Evolutionary conservation across 2,888 invertebrate genomes (phyloP), one percentile per base, ranked within the genome.

Genomic region (Alentia gelatinosa): DNA sequence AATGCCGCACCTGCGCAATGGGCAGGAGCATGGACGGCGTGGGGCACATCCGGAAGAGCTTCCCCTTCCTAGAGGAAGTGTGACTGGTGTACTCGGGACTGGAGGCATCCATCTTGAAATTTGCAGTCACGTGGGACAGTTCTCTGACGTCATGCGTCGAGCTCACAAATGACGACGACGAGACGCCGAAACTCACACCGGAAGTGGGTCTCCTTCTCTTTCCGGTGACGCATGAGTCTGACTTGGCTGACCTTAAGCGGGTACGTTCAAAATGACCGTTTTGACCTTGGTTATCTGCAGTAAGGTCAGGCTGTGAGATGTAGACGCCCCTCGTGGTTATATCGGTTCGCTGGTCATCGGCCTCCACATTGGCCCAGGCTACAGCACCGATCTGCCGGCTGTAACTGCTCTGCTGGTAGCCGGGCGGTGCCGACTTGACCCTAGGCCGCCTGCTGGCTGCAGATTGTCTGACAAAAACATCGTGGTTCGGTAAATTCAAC

Each of bases 1-100:
- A 30, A 0, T 26, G 19, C 3, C 50, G 86, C n/a, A 86, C 86
- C 1, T 86, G 42, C 33, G 86, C 86, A 1, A 26, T 50, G 26
- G 86, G 86, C 86, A 86, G 42, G 19, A 47, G 86, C 86, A 86
- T 83, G 39, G 83, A n/a, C 4, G 83, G 83, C 1, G 83, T 40
- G n/a, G 83, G 39, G n/a, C 83, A 30, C 83, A 37, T 19, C n/a
- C 40, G 39, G 26, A 83, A 30, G 4, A 39, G 9, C 40, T 83
- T 83, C 19, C 37, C n/a, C 83, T 35, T 83, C 3, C 40, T 1
- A 30, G 68, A 68, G 26, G 68, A 30, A 47, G 47, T 19, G 47
- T 7, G 47, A 47, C 7, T 7, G 33, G n/a, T 68, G 68, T 5
- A 12, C 68, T 5, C n/a, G 4, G 83, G 40, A 0, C 37, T 1